A percentile compares a stretch with the other conserved stretches of the same genome.
These are phyloP conservation scores for Leptosomus discolor DNA, from an alignment of 2,113 vertebrate species.

Conservation along the genomic window DNA sequence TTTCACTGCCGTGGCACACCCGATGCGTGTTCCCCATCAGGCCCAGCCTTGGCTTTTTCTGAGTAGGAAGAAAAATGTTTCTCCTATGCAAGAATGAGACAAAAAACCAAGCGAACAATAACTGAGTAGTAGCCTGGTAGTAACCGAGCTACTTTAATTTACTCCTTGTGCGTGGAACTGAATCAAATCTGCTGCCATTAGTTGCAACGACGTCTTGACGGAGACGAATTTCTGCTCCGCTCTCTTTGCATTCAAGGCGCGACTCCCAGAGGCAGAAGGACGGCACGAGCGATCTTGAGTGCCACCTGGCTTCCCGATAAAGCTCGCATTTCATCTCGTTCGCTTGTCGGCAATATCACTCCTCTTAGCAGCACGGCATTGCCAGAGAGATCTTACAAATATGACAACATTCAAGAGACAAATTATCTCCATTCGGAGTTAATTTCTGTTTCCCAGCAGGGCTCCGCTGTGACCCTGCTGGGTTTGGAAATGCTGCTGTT, in stretches of 20 bases:
- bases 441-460: constrained; percentile 72
- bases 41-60: rapidly evolving
- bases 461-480: constrained; percentile 48
- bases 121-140: neutral
- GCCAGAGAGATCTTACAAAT: constrained; percentile 45
- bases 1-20: rapidly evolving
- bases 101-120: neutral
- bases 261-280: neutral
- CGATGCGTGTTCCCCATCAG: neutral
- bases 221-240: neutral
- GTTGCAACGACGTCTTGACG: neutral
- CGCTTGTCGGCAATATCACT: neutral
- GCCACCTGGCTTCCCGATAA: constrained; percentile 35
- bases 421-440: constrained; percentile 64
- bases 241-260: neutral
- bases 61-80: neutral
- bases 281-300: neutral
- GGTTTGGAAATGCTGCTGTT: constrained; percentile 64
- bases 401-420: constrained; percentile 62
- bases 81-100: rapidly evolving
- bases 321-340: constrained; percentile 3
- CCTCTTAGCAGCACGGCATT: neutral
- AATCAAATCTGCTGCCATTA: neutral
- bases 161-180: neutral
- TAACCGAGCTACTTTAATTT: neutral